These are phyloP conservation scores for Apamea crenata DNA, from an alignment of 2,888 invertebrate genomes.

Conservation along the genomic window DNA sequence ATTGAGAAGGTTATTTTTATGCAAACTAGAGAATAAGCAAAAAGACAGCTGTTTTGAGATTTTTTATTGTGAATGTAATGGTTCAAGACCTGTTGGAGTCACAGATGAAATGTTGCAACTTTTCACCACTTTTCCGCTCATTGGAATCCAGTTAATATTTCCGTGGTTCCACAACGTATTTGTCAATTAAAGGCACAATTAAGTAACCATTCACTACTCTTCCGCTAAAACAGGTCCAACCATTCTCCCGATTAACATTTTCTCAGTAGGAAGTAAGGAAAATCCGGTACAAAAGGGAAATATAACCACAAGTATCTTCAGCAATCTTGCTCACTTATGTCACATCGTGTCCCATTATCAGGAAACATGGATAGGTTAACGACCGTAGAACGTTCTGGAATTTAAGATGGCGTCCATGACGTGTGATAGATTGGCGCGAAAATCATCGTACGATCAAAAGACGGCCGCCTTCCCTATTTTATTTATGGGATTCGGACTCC, in stretches of 20 bases:
- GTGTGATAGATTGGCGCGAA: constrained; percentile 37
- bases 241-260: constrained; percentile 20
- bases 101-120: not conserved
- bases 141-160: constrained; percentile 14
- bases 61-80: constrained; percentile 3
- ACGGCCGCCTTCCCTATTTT: constrained; percentile 6
- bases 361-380: constrained; percentile 39
- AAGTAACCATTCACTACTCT: not conserved
- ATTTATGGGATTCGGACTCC: constrained; percentile 25
- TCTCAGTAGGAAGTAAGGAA: constrained; percentile 28
- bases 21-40: not conserved
- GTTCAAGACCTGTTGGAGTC: not conserved
- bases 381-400: constrained; percentile 18
- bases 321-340: constrained; percentile 38
- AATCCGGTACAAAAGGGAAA: constrained; percentile 27
- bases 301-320: constrained; percentile 29
- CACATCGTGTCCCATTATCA: constrained; percentile 12
- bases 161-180: constrained; percentile 8
- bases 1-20: constrained; percentile 9
- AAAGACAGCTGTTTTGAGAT: not conserved
- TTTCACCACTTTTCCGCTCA: constrained; percentile 2
- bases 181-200: constrained; percentile 2
- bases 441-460: constrained; percentile 21
- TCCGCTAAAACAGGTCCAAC: constrained; percentile 28
- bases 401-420: constrained; percentile 34